Evolutionary conservation across 2,888 invertebrate genomes (phyloP), one percentile per base, ranked within the genome.

Genomic region (Platynereis dumerilii): DNA sequence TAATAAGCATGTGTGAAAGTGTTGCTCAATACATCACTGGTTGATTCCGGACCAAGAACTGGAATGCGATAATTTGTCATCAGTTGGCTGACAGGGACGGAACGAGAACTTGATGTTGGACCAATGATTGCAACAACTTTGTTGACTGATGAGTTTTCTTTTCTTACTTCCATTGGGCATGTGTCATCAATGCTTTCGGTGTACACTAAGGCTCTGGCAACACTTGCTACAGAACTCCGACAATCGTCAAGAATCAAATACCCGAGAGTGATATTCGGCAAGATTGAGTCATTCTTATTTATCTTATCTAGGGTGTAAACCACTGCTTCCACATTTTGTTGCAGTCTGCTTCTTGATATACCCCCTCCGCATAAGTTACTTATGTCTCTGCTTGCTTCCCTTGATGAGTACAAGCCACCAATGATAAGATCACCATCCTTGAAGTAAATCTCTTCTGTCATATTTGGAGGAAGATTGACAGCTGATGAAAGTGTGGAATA

Each of bases 51-150:
- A 3, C 48, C 22, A 5, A 48, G n/a, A 3, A 48, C 22, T 5
- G 48, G 48, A n/a, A 48, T n/a, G n/a, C 22, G 48, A 22, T 12
- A 48, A 20, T 20, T 22, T 22, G 20, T 22, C 48, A 48, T 48
- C 22, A 48, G 7, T n/a, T 55, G 55, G 22, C 29, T 55, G 24
- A 24, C 29, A 5, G 55, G 27, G 7, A 20, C 22, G 5, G 55
- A 20, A 20, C 55, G 55, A 26, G 27, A 17, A 55, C 55, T 55
- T 55, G 55, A 55, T 10, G 55, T 55, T 5, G 55, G 55, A 5
- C 55, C 55, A 27, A 55, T 12, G 15, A 55, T 17, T 27, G 24
- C 55, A 28, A 28, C 55, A 24, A 55, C 55, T 7, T 24, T 24
- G 24, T 48, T n/a, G 17, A 48, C 48, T 12, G 48, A 22, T 48